These are phyloP conservation scores for Bilobella aurantiaca DNA, from an alignment of 1,140 invertebrate genomes.

Conservation along the genomic window DNA sequence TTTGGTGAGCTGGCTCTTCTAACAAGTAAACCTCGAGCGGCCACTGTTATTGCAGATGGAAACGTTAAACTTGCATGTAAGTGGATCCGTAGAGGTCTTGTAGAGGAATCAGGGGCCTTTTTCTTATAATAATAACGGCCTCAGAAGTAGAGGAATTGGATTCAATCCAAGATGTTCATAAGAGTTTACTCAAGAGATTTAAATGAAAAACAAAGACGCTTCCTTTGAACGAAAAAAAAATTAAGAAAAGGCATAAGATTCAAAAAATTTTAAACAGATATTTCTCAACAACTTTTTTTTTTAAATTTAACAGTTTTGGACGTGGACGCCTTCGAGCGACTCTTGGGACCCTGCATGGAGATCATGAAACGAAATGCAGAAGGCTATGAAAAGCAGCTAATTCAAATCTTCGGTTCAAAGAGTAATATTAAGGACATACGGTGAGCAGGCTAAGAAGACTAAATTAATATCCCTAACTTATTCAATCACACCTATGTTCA, in stretches of 20 bases:
- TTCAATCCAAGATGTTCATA: background rate
- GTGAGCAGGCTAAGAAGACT: conserved; percentile 49
- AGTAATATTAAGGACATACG: conserved; percentile 86
- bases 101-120: too few relatives aligned
- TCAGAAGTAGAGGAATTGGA: background rate
- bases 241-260: background rate
- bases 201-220: too few relatives aligned
- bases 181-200: too few relatives aligned
- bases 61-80: conserved; percentile 79
- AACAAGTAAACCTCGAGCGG: conserved; percentile 89
- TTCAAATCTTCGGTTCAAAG: conserved; percentile 90
- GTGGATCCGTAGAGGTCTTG: conserved; percentile 46
- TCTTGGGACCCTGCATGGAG: conserved; percentile 97
- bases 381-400: conserved; percentile 90
- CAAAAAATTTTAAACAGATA: background rate
- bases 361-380: conserved; percentile 97
- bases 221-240: too few relatives aligned
- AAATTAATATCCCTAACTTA: background rate
- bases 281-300: conserved; percentile 1
- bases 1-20: conserved; percentile 92
- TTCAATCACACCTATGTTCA: too few relatives aligned
- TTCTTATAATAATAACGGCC: too few relatives aligned
- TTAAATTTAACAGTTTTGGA: conserved; percentile 76
- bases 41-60: conserved; percentile 76
- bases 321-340: conserved; percentile 91